Conservation (phyloP, 2,888 invertebrate genomes). For the Zaprionus bogoriensis region DNA sequence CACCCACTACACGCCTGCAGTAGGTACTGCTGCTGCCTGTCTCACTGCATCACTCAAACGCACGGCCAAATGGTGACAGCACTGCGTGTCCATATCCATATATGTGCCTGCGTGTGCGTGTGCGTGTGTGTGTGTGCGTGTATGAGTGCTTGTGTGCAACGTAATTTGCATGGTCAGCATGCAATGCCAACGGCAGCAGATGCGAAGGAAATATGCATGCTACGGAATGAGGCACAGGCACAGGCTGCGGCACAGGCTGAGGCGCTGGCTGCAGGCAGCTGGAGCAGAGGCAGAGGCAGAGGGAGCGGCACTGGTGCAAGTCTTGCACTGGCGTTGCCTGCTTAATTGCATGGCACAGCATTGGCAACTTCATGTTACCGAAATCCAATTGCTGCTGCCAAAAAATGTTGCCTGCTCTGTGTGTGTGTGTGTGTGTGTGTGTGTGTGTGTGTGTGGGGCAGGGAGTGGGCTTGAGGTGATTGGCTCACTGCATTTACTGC, state of each 20-base stretch:
- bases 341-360: slow-evolving; percentile 71
- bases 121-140: slow-evolving; percentile 5
- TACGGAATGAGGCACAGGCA: not conserved
- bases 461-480: not conserved
- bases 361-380: slow-evolving; percentile 63
- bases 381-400: slow-evolving; percentile 60
- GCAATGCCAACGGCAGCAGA: slow-evolving; percentile 41
- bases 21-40: slow-evolving; percentile 45
- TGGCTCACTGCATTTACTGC: too few relatives aligned
- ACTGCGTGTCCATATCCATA: slow-evolving; percentile 54
- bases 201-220: slow-evolving; percentile 24
- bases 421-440: not conserved
- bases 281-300: too few relatives aligned
- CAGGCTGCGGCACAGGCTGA: slow-evolving; percentile 9
- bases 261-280: too few relatives aligned
- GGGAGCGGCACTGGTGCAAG: too few relatives aligned
- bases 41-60: slow-evolving; percentile 69
- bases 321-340: slow-evolving; percentile 21
- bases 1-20: not conserved
- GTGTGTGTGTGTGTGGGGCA: not conserved
- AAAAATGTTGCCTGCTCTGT: slow-evolving; percentile 32
- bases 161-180: slow-evolving; percentile 77
- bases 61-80: slow-evolving; percentile 68
- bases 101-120: slow-evolving; percentile 3
- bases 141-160: slow-evolving; percentile 43